Evolutionary conservation across 1,140 invertebrate species (phyloP), one percentile per base, ranked within the genome.

Genomic region (Drosophila sulfurigaster): DNA sequence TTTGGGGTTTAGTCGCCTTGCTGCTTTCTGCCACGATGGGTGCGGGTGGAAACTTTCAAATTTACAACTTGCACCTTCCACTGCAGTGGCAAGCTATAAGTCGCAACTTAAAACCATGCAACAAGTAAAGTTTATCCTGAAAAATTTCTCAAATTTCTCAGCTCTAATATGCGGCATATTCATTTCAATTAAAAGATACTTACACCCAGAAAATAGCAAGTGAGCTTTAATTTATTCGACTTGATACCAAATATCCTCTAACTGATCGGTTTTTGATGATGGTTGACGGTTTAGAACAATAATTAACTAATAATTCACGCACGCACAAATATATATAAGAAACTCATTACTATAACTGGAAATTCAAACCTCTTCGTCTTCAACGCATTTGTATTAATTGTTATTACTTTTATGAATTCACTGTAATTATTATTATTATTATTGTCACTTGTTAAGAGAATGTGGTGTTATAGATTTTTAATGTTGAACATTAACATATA

Each of bases 111-210:
- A 62, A 43, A 28, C 56, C 38, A 52, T 25, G 72, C 72, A 75
- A 75, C 66, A 75, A 75, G 66, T 75, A 70, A 68, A 69, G 15
- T 49, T 74, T 62, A 20, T 25, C 32, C 35, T 43, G 15, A n/a
- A 30, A 16, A 38, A 43, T 28, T 45, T 52, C 20, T 25, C 13
- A 46, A 56, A 46, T 46, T 38, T 28, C 32, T 4, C 38, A 38
- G 30, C 45, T 30, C 8, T 7, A 43, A 63, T 52, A 68, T 60
- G 49, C 13, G 32, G 13, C 32, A 63, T 69, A 75, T 75, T 69
- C 49, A 70, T 75, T 75, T 75, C 72, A 75, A 75, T 75, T 75
- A 75, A 75, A 75, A 75, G 13, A 30, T 11, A 56, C 43, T 75
- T 69, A 45, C 45, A 66, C 35, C 2, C 35, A 8, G 13, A 35